Evolutionary conservation across 2,113 vertebrate genomes (phyloP), one percentile per base, ranked within the genome.

Genomic region (Platysternon megacephalum): DNA sequence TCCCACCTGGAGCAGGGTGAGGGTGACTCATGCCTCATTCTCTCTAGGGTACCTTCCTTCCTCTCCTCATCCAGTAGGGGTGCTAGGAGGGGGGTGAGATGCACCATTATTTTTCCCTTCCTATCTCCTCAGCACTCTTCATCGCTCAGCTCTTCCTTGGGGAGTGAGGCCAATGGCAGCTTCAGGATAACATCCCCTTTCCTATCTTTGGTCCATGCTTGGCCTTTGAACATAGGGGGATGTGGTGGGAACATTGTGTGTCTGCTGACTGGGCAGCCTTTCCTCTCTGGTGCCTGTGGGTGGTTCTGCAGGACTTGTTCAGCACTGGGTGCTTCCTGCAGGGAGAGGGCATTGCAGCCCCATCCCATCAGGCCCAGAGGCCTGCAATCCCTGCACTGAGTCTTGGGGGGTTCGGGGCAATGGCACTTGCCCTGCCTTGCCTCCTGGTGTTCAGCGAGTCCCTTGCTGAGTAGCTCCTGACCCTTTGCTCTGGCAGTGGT

Each of bases 21-120:
- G 2, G 89, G 88, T 61, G 4, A 76, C 80, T 82, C 3, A 0
- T 1, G 7, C 91, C 91, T 94, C 95, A 22, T 61, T 87, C 80
- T 51, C 52, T 32, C 44, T 89, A 26, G 90, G 85, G 76, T 68
- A 92, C 82, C 82, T 17, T 83, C 83, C 89, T 76, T 55, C 80
- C 1, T 0, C 79, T 10, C 55, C 88, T 35, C 6, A 22, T 51
- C 81, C 0, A 29, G 2, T 55, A 26, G 4, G 84, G 87, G 28
- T 0, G 13, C 0, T 3, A 90, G 85, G 78, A 89, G 48, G 52
- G 85, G 89, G 17, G 86, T 88, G 79, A 51, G 90, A 93, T 84
- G 96, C 96, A 82, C 88, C 91, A 1, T 91, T 39, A 92, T 94
- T 94, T 95, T 97, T 96, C 96, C 95, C 82, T 5, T 91, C 87